Percentiles rank a stretch among this genome's conserved stretches.
These are phyloP conservation scores for Coptodon rendalli DNA, from an alignment of 2,113 vertebrate species.

Conservation along the genomic window DNA sequence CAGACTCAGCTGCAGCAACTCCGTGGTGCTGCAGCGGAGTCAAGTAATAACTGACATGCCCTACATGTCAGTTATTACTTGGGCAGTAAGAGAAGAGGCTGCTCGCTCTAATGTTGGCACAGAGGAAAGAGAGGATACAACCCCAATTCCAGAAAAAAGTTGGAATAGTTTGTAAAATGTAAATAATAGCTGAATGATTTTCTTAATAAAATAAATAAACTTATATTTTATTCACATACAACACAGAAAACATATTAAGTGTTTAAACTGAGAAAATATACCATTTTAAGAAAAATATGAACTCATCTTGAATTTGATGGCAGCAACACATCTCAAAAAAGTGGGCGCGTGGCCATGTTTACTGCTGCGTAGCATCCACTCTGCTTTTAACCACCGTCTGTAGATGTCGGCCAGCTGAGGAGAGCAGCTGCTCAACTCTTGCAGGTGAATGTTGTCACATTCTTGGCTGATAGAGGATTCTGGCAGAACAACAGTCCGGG, in stretches of 20 bases:
- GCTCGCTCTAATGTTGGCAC: neutral
- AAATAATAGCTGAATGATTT: neutral
- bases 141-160: neutral
- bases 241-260: neutral
- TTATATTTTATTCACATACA: neutral
- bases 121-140: neutral
- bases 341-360: neutral
- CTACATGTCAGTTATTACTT: neutral
- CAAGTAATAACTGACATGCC: accelerated
- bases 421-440: neutral
- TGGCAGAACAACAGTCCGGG: neutral
- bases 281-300: neutral
- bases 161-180: neutral
- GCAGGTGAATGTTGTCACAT: neutral
- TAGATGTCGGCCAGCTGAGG: neutral
- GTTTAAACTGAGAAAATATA: neutral
- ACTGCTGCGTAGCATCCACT: neutral
- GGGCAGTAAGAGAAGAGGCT: neutral
- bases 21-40: too few species aligned
- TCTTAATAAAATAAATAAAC: neutral
- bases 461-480: neutral
- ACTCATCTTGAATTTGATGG: neutral
- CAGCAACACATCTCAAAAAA: neutral
- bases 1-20: neutral
- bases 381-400: neutral